These are phyloP conservation scores for Ophion ventricosus DNA, from an alignment of 2,888 invertebrate genomes.

Conservation along the genomic window DNA sequence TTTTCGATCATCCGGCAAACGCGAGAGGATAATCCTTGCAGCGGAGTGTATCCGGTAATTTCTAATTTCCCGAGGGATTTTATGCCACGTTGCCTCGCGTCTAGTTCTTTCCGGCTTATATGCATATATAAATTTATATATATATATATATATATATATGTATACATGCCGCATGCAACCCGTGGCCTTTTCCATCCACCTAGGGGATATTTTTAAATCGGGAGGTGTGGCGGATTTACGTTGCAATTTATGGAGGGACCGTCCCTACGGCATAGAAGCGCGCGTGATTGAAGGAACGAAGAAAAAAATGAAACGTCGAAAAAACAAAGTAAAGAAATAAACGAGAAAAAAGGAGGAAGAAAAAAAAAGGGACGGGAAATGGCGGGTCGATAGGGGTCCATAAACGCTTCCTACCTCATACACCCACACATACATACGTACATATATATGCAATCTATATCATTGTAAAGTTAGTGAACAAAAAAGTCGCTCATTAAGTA, in stretches of 20 bases:
- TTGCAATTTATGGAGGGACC: conserved; percentile 62
- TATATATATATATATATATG: background rate
- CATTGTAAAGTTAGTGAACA: too few species aligned
- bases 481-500: too few species aligned
- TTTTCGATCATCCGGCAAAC: conserved; percentile 6
- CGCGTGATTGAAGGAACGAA: conserved; percentile 51
- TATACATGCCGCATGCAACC: conserved; percentile 32
- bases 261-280: conserved; percentile 47
- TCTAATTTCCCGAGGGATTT: conserved; percentile 60
- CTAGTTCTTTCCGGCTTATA: conserved; percentile 25
- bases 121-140: background rate
- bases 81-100: conserved; percentile 39
- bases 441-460: background rate
- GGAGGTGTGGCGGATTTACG: conserved; percentile 62
- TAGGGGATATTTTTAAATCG: conserved; percentile 59
- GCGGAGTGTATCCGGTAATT: conserved; percentile 50
- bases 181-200: conserved; percentile 38
- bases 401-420: background rate
- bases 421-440: background rate
- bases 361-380: conserved; percentile 3
- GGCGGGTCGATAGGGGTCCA: conserved; percentile 31
- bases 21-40: conserved; percentile 12
- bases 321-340: conserved; percentile 9
- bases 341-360: conserved; percentile 1
- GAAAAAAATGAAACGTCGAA: conserved; percentile 14